Conservation (phyloP, 2,888 invertebrate genomes). For the Ashinkailepas kermadecensis region DNA sequence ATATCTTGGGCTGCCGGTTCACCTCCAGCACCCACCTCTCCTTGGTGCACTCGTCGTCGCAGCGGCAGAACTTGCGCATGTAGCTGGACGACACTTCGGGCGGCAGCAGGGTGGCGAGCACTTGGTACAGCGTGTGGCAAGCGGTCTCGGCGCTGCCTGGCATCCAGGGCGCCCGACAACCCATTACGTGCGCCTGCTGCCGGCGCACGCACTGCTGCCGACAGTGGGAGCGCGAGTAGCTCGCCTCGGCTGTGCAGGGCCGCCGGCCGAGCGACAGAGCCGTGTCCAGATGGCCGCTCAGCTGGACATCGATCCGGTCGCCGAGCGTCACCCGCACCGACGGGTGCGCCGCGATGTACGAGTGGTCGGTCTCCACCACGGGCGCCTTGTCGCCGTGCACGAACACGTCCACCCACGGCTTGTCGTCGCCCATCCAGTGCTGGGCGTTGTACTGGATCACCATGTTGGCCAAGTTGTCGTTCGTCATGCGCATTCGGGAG, state of each 20-base stretch:
- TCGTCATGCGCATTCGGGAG: neutral
- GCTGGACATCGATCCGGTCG: neutral
- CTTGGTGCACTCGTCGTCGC: neutral
- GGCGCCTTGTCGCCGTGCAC: neutral
- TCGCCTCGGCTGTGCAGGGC: neutral
- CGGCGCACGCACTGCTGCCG: neutral
- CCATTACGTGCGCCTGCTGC: neutral
- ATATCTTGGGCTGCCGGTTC: neutral
- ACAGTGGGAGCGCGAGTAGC: neutral
- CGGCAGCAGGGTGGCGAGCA: neutral
- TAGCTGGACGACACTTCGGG: neutral
- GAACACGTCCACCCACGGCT: neutral
- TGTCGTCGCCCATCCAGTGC: neutral
- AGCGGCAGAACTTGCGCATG: neutral
- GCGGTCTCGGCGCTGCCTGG: neutral
- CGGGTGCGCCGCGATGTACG: neutral
- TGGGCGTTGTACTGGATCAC: neutral
- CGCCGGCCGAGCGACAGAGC: neutral
- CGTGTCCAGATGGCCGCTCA: neutral
- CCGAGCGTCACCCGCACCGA: neutral
- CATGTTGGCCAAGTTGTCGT: neutral
- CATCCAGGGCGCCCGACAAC: constrained; percentile 14
- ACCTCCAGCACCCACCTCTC: neutral
- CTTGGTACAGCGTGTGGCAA: neutral
- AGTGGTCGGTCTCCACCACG: neutral